These are phyloP conservation scores for Anagyrus pseudococci DNA, from an alignment of 2,888 invertebrate genomes.

Conservation along the genomic window DNA sequence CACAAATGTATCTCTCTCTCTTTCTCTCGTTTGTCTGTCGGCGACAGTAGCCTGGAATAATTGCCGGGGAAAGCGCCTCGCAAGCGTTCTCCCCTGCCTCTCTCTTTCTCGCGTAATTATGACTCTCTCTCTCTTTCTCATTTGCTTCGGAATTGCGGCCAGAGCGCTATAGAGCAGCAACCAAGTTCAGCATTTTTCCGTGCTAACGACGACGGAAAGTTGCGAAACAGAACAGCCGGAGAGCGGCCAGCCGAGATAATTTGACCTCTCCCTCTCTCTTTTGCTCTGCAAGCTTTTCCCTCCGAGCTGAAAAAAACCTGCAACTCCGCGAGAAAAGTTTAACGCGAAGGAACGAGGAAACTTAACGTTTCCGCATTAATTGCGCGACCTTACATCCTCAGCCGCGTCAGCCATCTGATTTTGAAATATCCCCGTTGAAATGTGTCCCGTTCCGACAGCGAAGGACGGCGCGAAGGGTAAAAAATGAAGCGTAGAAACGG, in stretches of 20 bases:
- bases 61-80: slow-evolving; percentile 2
- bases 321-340: slow-evolving; percentile 36
- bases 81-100: background rate
- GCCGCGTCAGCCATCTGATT: slow-evolving; percentile 11
- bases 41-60: background rate
- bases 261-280: slow-evolving; percentile 9
- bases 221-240: slow-evolving; percentile 22
- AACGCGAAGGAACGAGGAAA: slow-evolving; percentile 52
- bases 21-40: background rate
- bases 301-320: background rate
- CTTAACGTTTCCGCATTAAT: slow-evolving; percentile 51
- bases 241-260: slow-evolving; percentile 15
- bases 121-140: slow-evolving; percentile 5
- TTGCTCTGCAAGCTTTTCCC: too few relatives aligned
- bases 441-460: too few relatives aligned
- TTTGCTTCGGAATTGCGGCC: slow-evolving; percentile 6
- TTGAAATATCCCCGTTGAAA: slow-evolving; percentile 10
- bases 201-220: slow-evolving; percentile 20
- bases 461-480: background rate
- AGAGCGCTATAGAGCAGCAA: slow-evolving; percentile 2
- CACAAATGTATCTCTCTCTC: too few relatives aligned
- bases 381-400: slow-evolving; percentile 39
- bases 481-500: background rate
- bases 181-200: slow-evolving; percentile 30
- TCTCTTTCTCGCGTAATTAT: slow-evolving; percentile 6